Percentiles rank a stretch among this genome's conserved stretches.
Conservation (phyloP, 2,888 invertebrate genomes). For the Drosophila seclusa region DNA sequence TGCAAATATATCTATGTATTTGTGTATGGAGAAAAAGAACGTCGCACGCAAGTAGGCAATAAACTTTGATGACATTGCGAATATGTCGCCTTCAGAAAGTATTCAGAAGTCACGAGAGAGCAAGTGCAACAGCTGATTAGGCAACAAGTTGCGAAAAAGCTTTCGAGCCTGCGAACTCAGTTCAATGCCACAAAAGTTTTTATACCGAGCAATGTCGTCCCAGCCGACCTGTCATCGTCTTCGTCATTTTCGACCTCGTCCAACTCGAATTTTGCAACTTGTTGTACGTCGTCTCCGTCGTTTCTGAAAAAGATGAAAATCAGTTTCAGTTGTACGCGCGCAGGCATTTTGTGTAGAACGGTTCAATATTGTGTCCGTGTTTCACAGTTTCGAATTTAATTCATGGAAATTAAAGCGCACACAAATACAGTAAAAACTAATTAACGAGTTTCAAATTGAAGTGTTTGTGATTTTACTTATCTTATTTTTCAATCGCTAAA, state of each 20-base stretch:
- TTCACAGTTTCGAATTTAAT: conserved; percentile 28
- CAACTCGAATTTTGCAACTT: conserved; percentile 77
- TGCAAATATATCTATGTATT: background rate
- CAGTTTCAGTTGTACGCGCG: conserved; percentile 75
- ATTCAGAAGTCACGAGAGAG: conserved; percentile 12
- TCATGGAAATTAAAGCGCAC: conserved; percentile 42
- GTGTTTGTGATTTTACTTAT: conserved; percentile 12
- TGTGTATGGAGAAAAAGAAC: background rate
- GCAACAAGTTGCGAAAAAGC: conserved; percentile 84
- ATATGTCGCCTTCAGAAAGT: conserved; percentile 9
- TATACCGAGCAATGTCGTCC: conserved; percentile 29
- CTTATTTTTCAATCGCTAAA: conserved; percentile 3
- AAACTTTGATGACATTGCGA: conserved; percentile 15
- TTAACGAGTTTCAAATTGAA: conserved; percentile 18
- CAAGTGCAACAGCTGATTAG: conserved; percentile 82
- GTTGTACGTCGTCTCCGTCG: conserved; percentile 62
- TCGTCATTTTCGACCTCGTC: conserved; percentile 42
- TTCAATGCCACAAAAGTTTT: conserved; percentile 71
- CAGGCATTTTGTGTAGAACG: conserved; percentile 67
- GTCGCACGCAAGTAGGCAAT: background rate
- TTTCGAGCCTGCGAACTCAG: conserved; percentile 68
- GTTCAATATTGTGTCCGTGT: conserved; percentile 17
- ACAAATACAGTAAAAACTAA: conserved; percentile 28
- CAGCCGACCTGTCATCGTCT: conserved; percentile 20
- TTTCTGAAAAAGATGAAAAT: conserved; percentile 53